These are phyloP conservation scores for Venturia canescens DNA, from an alignment of 1,140 invertebrate species.

Conservation along the genomic window DNA sequence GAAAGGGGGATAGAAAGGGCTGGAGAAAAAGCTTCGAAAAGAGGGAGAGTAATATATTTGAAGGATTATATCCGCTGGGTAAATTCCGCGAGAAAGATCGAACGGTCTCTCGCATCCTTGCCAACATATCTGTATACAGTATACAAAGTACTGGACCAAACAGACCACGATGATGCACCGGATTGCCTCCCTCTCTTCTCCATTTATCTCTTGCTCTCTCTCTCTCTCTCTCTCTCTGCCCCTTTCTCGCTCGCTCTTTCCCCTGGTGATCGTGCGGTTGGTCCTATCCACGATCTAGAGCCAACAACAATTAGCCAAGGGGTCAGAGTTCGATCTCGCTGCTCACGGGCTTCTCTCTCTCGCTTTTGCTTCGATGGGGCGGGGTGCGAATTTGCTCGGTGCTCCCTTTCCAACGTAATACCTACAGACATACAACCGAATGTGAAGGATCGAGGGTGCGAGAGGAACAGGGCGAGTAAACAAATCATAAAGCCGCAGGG, in stretches of 20 bases:
- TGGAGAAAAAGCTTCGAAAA: slow-evolving; percentile 22
- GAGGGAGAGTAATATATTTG: slow-evolving; percentile 39
- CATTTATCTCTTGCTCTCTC: neutral
- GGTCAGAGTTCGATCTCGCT: slow-evolving; percentile 73
- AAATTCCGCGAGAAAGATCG: slow-evolving; percentile 36
- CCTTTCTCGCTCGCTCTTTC: slow-evolving; percentile 13
- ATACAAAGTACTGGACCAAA: slow-evolving; percentile 9
- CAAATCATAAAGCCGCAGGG: slow-evolving; percentile 44
- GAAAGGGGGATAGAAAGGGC: no score
- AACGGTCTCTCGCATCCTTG: neutral
- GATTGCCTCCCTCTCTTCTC: slow-evolving; percentile 21
- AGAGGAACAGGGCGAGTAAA: slow-evolving; percentile 60
- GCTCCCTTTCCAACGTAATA: slow-evolving; percentile 1
- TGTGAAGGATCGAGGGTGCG: slow-evolving; percentile 37
- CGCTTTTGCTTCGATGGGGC: slow-evolving; percentile 36
- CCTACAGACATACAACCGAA: neutral
- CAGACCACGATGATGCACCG: slow-evolving; percentile 31
- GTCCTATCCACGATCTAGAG: slow-evolving; percentile 73
- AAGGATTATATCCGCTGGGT: slow-evolving; percentile 47
- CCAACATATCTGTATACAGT: neutral
- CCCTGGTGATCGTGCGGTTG: slow-evolving; percentile 35
- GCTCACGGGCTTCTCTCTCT: slow-evolving; percentile 50
- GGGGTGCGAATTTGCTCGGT: slow-evolving; percentile 37
- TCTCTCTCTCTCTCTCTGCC: slow-evolving; percentile 14
- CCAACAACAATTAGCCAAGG: slow-evolving; percentile 76